Base-by-base conservation (phyloP, 2,113 vertebrate genomes). In the Orthonyx spaldingii region DNA sequence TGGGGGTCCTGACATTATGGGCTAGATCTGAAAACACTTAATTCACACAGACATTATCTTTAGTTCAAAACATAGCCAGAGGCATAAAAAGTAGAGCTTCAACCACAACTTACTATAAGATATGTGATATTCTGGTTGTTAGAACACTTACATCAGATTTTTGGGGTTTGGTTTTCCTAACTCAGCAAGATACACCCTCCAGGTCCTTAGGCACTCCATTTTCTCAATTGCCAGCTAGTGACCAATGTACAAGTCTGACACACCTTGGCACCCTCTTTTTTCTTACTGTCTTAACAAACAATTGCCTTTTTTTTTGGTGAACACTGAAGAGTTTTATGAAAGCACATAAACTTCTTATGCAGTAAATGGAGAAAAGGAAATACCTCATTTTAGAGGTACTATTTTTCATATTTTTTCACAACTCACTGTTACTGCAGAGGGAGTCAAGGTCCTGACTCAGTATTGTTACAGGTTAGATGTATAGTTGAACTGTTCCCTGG, bases 371-470 rank as follows among this genome's bases (percentile, higher is more conserved):
- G 42, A 57, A 81, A 53, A 74, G 3, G 18, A 74, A 92, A 33
- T 37, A 19, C 3, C 13, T 75, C 28, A 59, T 13, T 82, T 82
- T 10, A 15, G 2, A 2, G 1, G 52, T 22, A 37, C 1, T 41
- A 9, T 53, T 76, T 49, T 80, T 64, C 30, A 22, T 23, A 5
- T 9, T 52, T 52, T 91, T 85, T 61, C 22, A 61, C 18, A 69
- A 21, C 3, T 70, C 6, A 35, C 20, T 59, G 16, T 50, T 50
- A 50, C 28, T 83, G 16, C 33, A 76, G 18, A 90, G 7, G 21
- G 3, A 85, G 20, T 26, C 47, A 53, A 30, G 9, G 22, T 76
- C n/a, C 56, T 79, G 44, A 35, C 13, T 74, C 0, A 0, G 7
- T 66, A 39, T 20, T 41, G 6, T 42, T 39, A 42, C 3, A n/a